Conservation (phyloP, 2,113 vertebrate species). For the Alexandromys fortis region DNA sequence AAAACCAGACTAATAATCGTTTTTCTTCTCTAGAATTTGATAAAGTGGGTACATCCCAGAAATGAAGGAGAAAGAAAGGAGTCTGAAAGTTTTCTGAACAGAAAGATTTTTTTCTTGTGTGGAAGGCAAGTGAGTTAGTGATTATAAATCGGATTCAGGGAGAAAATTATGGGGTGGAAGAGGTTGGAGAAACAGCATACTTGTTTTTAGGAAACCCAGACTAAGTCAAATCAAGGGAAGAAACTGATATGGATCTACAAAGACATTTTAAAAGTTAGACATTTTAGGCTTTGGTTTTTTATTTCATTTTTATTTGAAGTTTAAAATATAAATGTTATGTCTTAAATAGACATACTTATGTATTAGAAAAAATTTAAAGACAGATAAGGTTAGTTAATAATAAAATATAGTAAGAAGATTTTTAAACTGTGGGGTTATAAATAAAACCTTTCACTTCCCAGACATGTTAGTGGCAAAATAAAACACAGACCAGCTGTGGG, state of each 20-base stretch:
- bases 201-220: constrained; percentile 51
- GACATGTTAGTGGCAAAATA: not conserved
- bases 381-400: constrained; percentile 49
- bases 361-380: constrained; percentile 55
- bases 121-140: constrained; percentile 50
- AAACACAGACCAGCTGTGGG: not conserved
- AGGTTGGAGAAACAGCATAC: constrained; percentile 28
- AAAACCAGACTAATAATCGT: not conserved
- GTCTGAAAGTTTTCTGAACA: constrained; percentile 53
- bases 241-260: constrained; percentile 33
- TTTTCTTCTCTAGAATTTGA: not conserved
- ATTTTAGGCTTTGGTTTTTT: constrained; percentile 46
- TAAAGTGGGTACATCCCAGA: not conserved
- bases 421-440: constrained; percentile 42
- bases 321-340: constrained; percentile 3
- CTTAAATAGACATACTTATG: constrained; percentile 38
- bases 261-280: constrained; percentile 39
- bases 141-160: constrained; percentile 11
- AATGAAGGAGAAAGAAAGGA: not conserved
- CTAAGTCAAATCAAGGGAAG: constrained; percentile 11
- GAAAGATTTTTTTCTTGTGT: constrained; percentile 28
- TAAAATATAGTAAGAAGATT: constrained; percentile 8
- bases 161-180: constrained; percentile 1
- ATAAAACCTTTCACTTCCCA: not conserved
- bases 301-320: constrained; percentile 50